Evolutionary conservation across 2,113 vertebrate species (phyloP).

Genomic region (Orycteropus afer): DNA sequence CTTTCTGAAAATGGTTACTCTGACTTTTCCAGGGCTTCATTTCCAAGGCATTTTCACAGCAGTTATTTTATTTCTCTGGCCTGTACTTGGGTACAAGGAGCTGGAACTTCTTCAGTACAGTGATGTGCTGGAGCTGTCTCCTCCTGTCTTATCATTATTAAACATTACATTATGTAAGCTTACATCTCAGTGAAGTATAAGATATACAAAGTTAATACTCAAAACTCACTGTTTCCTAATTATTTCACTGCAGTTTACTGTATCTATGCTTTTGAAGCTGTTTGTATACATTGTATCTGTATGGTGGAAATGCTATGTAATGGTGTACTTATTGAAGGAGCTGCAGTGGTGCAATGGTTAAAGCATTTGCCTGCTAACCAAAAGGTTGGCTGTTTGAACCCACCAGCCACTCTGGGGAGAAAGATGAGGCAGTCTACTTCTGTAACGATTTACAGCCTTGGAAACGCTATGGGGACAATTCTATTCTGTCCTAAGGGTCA

Average conservation of each 20-base stretch:
- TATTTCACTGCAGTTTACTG: background rate
- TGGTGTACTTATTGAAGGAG: background rate
- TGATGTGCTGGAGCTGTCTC: background rate
- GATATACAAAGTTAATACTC: slow-evolving; percentile 13
- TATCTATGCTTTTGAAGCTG: background rate
- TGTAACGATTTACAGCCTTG: no score
- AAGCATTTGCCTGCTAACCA: no score
- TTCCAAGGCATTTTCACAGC: background rate
- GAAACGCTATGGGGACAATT: no score
- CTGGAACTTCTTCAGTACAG: background rate
- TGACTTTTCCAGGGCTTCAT: background rate
- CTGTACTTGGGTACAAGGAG: background rate
- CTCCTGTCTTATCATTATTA: background rate
- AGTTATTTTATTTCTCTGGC: background rate
- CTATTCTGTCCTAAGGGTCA: no score
- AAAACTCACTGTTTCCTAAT: background rate
- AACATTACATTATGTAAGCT: background rate
- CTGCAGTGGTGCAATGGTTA: no score
- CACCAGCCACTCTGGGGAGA: no score
- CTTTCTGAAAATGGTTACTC: background rate
- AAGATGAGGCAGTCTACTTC: no score
- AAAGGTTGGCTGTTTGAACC: no score
- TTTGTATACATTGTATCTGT: background rate
- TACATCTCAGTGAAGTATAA: background rate
- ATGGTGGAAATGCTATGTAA: background rate